These are phyloP conservation scores for Platycheirus albimanus DNA, from an alignment of 2,888 invertebrate genomes.

Conservation along the genomic window DNA sequence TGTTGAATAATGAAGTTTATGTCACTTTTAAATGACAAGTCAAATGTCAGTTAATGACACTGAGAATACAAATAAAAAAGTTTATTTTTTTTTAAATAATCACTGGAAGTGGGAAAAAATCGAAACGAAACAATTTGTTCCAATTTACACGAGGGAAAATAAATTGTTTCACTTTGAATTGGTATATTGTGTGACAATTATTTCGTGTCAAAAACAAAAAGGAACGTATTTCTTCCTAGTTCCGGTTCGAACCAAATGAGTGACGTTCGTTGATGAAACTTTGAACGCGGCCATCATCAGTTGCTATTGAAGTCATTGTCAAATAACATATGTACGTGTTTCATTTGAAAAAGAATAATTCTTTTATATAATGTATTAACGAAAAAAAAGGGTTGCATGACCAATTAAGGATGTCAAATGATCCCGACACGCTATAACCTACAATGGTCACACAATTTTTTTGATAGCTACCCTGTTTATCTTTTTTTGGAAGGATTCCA, in stretches of 20 bases:
- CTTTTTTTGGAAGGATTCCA: too few species aligned
- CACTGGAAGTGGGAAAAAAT: conserved; percentile 7
- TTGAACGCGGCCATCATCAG: neutral
- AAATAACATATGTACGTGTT: too few species aligned
- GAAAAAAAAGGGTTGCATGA: too few species aligned
- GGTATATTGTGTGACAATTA: neutral
- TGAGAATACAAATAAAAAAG: neutral
- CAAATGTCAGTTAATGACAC: conserved; percentile 24
- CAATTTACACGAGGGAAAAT: conserved; percentile 5
- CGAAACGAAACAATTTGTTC: conserved; percentile 4
- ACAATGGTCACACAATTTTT: too few species aligned
- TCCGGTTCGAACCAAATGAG: neutral
- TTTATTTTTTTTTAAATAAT: neutral
- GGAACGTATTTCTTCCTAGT: conserved; percentile 3
- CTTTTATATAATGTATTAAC: too few species aligned
- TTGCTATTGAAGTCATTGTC: neutral
- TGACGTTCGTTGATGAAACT: conserved; percentile 11
- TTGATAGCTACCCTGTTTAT: too few species aligned
- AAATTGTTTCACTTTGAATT: neutral
- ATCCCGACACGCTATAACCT: too few species aligned
- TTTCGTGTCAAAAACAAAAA: neutral
- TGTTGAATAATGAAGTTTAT: conserved; percentile 13
- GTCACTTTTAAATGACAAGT: conserved; percentile 5
- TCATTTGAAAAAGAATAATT: neutral
- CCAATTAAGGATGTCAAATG: too few species aligned